Evolutionary conservation across 2,113 vertebrate genomes (phyloP).

Genomic region (Telmatochromis brichardi): DNA sequence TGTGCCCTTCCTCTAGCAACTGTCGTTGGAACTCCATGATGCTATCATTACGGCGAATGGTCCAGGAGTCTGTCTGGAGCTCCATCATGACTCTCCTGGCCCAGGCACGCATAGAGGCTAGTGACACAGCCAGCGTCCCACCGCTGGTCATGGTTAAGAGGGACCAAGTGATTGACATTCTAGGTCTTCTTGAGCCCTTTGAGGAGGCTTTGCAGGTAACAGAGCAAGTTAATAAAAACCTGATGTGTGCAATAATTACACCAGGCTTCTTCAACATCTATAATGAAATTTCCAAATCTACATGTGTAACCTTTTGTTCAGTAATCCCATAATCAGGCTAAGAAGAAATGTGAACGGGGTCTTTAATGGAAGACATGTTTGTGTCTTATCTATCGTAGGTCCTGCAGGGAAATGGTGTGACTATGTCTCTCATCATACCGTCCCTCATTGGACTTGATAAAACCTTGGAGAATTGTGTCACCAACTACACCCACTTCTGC

Average conservation of each 20-base stretch:
- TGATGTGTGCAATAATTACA: background rate
- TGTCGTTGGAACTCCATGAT: constrained; percentile 71
- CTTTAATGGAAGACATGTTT: background rate
- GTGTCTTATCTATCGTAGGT: constrained; percentile 3
- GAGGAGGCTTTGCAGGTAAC: constrained; percentile 64
- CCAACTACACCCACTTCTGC: constrained; percentile 60
- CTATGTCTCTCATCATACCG: constrained; percentile 61
- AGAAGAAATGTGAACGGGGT: background rate
- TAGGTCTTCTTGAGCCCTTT: constrained; percentile 68
- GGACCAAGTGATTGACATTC: constrained; percentile 67
- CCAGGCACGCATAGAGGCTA: constrained; percentile 65
- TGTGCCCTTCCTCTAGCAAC: constrained; percentile 47
- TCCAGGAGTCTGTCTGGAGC: constrained; percentile 59
- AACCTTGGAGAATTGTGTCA: constrained; percentile 41
- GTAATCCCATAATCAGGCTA: background rate
- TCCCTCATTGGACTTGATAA: constrained; percentile 67
- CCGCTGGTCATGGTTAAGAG: constrained; percentile 62
- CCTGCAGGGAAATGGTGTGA: constrained; percentile 62
- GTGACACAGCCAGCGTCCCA: constrained; percentile 45
- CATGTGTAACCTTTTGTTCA: background rate
- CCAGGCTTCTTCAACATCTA: background rate
- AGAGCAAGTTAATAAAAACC: background rate
- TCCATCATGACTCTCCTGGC: constrained; percentile 52
- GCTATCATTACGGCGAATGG: constrained; percentile 54
- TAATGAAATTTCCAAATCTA: background rate